Evolutionary conservation across 2,113 vertebrate species (phyloP), one percentile per base, ranked within the genome.

Genomic region (Hystrix cristata): DNA sequence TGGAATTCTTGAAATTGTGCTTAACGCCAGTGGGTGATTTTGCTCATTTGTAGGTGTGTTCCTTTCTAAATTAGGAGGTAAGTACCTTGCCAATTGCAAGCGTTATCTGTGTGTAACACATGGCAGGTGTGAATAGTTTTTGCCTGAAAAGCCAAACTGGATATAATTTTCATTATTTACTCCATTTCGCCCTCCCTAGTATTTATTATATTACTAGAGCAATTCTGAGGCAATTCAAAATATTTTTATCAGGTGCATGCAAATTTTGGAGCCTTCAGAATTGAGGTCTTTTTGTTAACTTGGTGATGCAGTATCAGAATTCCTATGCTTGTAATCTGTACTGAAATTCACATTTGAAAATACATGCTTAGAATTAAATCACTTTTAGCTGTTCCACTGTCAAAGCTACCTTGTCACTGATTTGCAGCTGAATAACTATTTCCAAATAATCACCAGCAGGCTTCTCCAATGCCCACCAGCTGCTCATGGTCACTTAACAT

Each of bases 291-390:
- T 65, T 89, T 85, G 12, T 93, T n/a, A 80, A 67, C 43, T 83
- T 81, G 59, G 46, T 31, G 11, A 74, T 64, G 16, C 3, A 72
- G 51, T 34, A 43, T 57, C n/a, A 51, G n/a, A 90, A 87, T 92
- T 95, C 60, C 67, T 67, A 43, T 43, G 25, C 59, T 72, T 91
- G 23, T 85, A 71, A 27, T 87, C 84, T 94, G 60, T 46, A 64
- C 46, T 31, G 14, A 82, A 69, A 79, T 55, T 59, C n/a, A 89
- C 19, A 87, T 59, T 92, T 93, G 55, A 90, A 78, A 94, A 85
- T 78, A 95, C 78, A 29, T 59, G 31, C 62, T 87, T 29, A 89
- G n/a, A 87, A 78, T 55, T 92, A 94, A 91, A 81, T 38, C 19
- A 48, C 60, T 82, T 92, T 59, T 83, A 82, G 69, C 53, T 48